These are phyloP conservation scores for Achlya flavicornis DNA, from an alignment of 2,888 invertebrate species.

Conservation along the genomic window DNA sequence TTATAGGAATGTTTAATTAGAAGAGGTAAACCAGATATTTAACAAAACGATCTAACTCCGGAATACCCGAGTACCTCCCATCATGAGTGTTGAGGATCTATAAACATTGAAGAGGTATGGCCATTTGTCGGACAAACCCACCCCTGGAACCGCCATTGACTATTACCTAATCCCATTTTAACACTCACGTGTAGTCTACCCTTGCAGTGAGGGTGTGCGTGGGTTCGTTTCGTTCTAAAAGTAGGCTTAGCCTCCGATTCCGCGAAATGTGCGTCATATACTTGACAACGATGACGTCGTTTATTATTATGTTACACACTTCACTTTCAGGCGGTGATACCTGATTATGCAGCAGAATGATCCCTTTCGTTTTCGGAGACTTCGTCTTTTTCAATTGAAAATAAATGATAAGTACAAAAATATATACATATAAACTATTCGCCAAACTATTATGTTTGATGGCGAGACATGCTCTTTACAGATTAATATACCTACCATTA, in stretches of 20 bases:
- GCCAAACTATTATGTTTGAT: too few species aligned
- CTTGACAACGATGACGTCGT: constrained; percentile 50
- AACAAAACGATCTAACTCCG: constrained; percentile 11
- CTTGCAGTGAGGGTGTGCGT: constrained; percentile 40
- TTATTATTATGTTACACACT: constrained; percentile 27
- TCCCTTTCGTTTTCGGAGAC: background rate
- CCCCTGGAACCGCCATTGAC: constrained; percentile 38
- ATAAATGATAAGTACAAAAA: too few species aligned
- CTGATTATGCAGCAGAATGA: constrained; percentile 14
- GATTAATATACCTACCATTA: too few species aligned
- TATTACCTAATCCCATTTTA: constrained; percentile 51
- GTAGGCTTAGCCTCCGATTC: constrained; percentile 58
- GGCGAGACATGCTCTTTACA: too few species aligned
- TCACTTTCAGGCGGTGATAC: constrained; percentile 28
- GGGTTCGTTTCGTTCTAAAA: constrained; percentile 44
- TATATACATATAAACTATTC: too few species aligned
- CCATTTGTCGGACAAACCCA: constrained; percentile 30
- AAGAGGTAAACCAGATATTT: constrained; percentile 10
- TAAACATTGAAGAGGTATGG: constrained; percentile 33
- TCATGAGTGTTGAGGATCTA: constrained; percentile 26
- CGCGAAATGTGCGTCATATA: constrained; percentile 62
- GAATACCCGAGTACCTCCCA: constrained; percentile 10
- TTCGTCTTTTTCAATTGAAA: too few species aligned
- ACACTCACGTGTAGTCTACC: constrained; percentile 42
- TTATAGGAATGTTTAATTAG: constrained; percentile 3